A percentile compares a stretch with the other conserved stretches of the same genome.
Conservation (phyloP, 2,113 vertebrate genomes). For the Misgurnus anguillicaudatus region DNA sequence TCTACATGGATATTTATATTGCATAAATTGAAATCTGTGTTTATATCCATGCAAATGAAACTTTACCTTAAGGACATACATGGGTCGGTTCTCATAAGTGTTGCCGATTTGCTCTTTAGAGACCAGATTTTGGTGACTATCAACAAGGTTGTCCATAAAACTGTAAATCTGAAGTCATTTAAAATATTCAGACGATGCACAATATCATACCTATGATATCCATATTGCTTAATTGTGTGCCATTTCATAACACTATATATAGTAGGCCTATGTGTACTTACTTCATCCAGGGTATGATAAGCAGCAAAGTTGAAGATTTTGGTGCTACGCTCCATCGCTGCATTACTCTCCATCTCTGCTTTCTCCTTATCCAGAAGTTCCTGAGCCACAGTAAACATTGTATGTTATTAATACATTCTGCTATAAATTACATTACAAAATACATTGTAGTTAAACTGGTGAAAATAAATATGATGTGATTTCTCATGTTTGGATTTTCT, state of each 20-base stretch:
- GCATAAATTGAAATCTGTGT: not conserved
- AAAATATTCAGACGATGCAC: not conserved
- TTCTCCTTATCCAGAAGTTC: constrained; percentile 79
- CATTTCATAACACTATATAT: not conserved
- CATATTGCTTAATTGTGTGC: not conserved
- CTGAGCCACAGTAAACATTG: constrained; percentile 60
- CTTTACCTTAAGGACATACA: constrained; percentile 87
- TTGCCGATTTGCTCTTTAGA: constrained; percentile 84
- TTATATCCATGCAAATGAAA: not conserved
- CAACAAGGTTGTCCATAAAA: constrained; percentile 85
- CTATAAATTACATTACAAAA: not conserved
- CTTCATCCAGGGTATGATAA: constrained; percentile 76
- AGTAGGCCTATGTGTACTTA: constrained; percentile 56
- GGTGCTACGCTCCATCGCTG: constrained; percentile 59
- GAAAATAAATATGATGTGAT: not conserved
- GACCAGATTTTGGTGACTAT: constrained; percentile 78
- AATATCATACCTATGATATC: not conserved
- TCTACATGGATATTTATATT: not conserved
- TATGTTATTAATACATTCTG: not conserved
- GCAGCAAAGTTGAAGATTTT: constrained; percentile 68
- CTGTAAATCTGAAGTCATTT: constrained; percentile 76
- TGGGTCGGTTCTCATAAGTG: constrained; percentile 82
- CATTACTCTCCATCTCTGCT: constrained; percentile 72
- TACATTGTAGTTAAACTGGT: not conserved
- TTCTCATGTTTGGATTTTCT: no score